These are phyloP conservation scores for Scelioninae gen. 1 DNA, from an alignment of 2,888 invertebrate species.

Conservation along the genomic window DNA sequence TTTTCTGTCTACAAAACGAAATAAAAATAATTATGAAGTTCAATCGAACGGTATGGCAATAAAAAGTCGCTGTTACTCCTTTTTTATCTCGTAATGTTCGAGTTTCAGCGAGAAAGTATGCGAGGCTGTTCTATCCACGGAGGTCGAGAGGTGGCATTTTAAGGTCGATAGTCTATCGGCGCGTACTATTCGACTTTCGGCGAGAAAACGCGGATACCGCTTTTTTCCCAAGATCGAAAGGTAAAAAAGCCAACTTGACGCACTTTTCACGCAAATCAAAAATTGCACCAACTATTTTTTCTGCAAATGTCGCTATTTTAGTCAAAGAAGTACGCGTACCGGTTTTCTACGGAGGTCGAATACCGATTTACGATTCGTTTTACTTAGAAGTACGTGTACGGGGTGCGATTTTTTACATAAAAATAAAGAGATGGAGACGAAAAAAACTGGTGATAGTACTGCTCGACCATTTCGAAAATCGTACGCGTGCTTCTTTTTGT, in stretches of 20 bases:
- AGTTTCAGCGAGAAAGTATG: constrained; percentile 83
- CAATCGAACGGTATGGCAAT: constrained; percentile 59
- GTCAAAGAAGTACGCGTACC: constrained; percentile 73
- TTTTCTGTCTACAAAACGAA: constrained; percentile 21
- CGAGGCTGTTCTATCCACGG: constrained; percentile 83
- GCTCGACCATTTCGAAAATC: constrained; percentile 19
- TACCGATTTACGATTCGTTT: constrained; percentile 43
- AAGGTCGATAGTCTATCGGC: constrained; percentile 83
- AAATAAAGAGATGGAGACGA: background rate
- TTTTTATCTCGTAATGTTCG: constrained; percentile 68
- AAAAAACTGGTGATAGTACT: background rate
- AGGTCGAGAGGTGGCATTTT: constrained; percentile 83
- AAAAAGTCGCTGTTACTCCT: constrained; percentile 65
- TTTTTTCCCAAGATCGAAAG: constrained; percentile 83
- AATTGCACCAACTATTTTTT: too few species aligned
- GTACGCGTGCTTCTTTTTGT: constrained; percentile 70
- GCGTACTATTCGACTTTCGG: constrained; percentile 83
- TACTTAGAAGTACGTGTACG: constrained; percentile 68
- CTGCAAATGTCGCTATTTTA: background rate
- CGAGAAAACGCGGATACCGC: constrained; percentile 83
- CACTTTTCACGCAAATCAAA: constrained; percentile 41
- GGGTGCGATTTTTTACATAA: background rate
- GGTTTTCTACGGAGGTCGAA: constrained; percentile 74
- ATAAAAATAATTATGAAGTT: constrained; percentile 40
- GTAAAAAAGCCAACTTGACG: constrained; percentile 75